Evolutionary conservation across 2,113 vertebrate genomes (phyloP).

Genomic region (Esox niger): DNA sequence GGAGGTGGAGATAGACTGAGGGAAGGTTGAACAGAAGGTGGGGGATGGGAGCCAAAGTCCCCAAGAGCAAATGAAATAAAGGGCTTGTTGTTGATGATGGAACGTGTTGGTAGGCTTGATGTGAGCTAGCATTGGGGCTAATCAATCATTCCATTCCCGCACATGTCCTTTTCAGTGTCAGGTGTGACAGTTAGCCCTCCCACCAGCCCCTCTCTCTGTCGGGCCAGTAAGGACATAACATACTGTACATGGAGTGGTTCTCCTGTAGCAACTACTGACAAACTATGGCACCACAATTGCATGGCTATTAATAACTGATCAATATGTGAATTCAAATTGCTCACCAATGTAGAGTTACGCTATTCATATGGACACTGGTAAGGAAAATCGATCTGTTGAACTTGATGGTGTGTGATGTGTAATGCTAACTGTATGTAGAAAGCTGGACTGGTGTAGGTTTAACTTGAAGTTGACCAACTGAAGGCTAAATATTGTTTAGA

Average conservation of each 20-base stretch:
- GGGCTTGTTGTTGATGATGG: background rate
- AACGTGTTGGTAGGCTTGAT: background rate
- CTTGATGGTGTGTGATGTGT: background rate
- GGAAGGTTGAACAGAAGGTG: background rate
- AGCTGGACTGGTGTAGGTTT: background rate
- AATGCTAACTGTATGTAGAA: background rate
- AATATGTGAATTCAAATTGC: no score
- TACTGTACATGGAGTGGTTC: no score
- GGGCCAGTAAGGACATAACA: no score
- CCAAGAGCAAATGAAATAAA: background rate
- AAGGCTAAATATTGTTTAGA: conserved; percentile 11
- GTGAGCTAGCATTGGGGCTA: no score
- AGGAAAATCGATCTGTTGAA: no score
- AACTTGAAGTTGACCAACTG: background rate
- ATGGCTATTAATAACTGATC: no score
- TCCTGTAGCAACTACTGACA: no score
- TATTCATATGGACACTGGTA: background rate
- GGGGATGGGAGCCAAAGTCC: background rate
- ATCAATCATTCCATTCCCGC: background rate
- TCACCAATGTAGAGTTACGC: no score
- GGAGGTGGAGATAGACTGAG: conserved; percentile 30
- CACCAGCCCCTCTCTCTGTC: background rate
- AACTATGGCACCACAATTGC: no score
- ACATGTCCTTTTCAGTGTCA: background rate
- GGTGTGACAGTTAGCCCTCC: background rate